These are phyloP conservation scores for cattle (Bos taurus) DNA, from an alignment of 2,113 vertebrate species.

Conservation along the genomic window DNA sequence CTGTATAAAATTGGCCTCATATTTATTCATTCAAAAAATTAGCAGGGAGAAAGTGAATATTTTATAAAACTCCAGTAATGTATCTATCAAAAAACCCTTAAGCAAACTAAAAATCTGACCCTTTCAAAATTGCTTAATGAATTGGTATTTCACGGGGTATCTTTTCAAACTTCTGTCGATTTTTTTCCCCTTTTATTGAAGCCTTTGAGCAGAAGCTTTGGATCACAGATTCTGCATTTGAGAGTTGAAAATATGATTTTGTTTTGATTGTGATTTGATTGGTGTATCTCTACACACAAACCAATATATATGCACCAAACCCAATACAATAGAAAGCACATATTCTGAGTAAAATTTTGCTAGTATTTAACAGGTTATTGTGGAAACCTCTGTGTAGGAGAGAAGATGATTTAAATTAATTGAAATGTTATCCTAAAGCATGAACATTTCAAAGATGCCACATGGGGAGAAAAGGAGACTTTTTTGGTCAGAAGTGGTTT, in stretches of 20 bases:
- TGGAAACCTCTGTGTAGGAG: neutral
- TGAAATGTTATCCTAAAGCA: constrained; percentile 25
- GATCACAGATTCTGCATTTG: constrained; percentile 24
- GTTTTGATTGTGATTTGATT: constrained; percentile 48
- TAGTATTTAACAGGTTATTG: constrained; percentile 33
- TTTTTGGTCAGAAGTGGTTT: constrained; percentile 10
- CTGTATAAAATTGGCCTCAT: constrained; percentile 66
- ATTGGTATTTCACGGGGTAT: constrained; percentile 40
- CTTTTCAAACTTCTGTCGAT: constrained; percentile 43
- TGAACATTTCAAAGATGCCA: neutral
- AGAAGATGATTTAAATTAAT: constrained; percentile 15
- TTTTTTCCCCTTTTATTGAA: neutral
- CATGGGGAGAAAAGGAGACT: neutral
- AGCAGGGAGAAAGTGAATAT: constrained; percentile 58
- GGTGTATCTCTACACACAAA: neutral
- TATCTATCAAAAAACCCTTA: constrained; percentile 67
- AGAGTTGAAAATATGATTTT: constrained; percentile 35
- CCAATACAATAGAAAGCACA: neutral
- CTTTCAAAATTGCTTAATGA: constrained; percentile 66
- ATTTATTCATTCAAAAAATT: constrained; percentile 72
- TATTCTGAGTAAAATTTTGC: constrained; percentile 33
- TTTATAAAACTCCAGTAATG: constrained; percentile 65
- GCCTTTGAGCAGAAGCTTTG: constrained; percentile 36
- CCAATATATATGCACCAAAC: neutral
- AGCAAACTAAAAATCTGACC: constrained; percentile 64